Evolutionary conservation across 2,797 vertebrate species (phyloP).

Genomic region (Mus caroli): DNA sequence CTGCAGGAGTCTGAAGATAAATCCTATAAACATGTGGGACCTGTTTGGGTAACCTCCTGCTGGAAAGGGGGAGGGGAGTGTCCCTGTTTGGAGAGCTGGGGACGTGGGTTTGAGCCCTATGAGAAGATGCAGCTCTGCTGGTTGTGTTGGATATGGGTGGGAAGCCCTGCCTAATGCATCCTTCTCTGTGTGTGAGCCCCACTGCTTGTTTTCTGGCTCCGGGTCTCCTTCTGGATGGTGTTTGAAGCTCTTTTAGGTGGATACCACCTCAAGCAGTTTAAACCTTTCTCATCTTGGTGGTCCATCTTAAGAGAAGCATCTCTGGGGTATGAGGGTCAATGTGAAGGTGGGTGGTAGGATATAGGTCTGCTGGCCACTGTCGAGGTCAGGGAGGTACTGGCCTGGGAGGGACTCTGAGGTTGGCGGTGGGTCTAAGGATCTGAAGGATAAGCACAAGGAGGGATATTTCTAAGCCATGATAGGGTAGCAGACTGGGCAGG

Average conservation of each 20-base stretch:
- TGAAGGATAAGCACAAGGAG: background rate
- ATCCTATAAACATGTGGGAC: rapidly evolving
- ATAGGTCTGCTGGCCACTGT: too few relatives aligned
- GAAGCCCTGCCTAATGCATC: background rate
- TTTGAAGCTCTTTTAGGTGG: background rate
- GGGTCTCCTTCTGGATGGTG: background rate
- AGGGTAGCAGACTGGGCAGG: background rate
- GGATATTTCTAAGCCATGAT: background rate
- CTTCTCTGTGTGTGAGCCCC: rapidly evolving
- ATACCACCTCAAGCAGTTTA: background rate
- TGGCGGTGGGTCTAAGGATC: background rate
- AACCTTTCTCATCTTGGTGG: background rate
- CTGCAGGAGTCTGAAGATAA: background rate
- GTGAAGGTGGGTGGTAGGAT: background rate
- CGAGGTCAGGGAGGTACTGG: background rate
- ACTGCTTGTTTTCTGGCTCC: background rate
- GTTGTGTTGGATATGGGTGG: background rate
- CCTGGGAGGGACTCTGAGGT: background rate
- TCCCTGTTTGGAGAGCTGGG: background rate
- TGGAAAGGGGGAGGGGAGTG: background rate
- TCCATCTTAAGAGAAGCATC: background rate
- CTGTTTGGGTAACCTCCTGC: background rate
- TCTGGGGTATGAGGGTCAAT: background rate
- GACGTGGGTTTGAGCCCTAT: background rate
- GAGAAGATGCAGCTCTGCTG: background rate